A percentile compares a stretch with the other conserved stretches of the same genome.
These are phyloP conservation scores for Myanophis thanlyinensis DNA, from an alignment of 2,113 vertebrate genomes.

Conservation along the genomic window DNA sequence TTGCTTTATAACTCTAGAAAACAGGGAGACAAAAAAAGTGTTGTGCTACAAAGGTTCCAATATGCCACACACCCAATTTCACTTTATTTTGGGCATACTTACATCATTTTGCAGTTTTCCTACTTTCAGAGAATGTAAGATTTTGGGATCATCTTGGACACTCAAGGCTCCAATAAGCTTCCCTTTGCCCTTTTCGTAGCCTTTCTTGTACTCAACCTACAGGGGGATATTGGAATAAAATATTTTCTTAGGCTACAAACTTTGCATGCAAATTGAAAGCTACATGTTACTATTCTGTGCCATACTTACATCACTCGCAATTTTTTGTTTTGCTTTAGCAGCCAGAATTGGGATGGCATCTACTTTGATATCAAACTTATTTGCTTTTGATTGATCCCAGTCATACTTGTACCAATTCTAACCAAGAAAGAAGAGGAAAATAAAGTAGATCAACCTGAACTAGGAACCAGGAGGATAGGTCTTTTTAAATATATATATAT, in stretches of 20 bases:
- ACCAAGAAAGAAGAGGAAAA: not conserved
- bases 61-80: not conserved
- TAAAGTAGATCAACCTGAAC: not conserved
- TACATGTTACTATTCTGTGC: not conserved
- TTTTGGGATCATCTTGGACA: slow-evolving; percentile 88
- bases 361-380: slow-evolving; percentile 84
- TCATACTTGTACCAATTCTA: slow-evolving; percentile 88
- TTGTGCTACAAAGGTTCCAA: not conserved
- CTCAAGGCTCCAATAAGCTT: slow-evolving; percentile 89
- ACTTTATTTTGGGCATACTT: slow-evolving; percentile 42
- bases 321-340: slow-evolving; percentile 87
- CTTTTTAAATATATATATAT: not conserved
- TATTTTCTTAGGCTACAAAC: not conserved
- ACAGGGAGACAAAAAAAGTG: not conserved
- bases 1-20: not conserved
- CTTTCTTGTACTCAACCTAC: slow-evolving; percentile 89
- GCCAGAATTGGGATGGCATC: slow-evolving; percentile 86
- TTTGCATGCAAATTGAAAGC: not conserved
- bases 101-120: slow-evolving; percentile 90
- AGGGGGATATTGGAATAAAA: slow-evolving; percentile 1
- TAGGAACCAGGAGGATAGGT: not conserved
- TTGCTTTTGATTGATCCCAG: slow-evolving; percentile 87
- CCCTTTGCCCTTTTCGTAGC: slow-evolving; percentile 83
- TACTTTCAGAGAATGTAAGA: slow-evolving; percentile 84
- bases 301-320: slow-evolving; percentile 82